phyloP scores from a whole-genome alignment of 2,888 invertebrate genomes.

The Troides aeacus region DNA sequence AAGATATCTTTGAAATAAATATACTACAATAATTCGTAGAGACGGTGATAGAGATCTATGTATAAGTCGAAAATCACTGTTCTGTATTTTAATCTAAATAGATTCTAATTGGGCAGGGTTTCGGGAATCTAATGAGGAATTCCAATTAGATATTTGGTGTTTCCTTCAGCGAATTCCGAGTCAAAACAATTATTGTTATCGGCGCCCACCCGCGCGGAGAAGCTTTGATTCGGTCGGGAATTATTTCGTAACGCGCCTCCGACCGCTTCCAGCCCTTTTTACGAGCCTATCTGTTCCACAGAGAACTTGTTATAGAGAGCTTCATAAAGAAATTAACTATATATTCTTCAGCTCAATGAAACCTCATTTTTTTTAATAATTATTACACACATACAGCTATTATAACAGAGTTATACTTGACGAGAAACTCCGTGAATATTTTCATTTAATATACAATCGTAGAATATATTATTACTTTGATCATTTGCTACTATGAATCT shows the following conservation, averaged over 20 bases:
- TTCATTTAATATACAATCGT: no score
- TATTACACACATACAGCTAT: background rate
- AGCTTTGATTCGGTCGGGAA: constrained; percentile 61
- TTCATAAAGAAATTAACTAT: constrained; percentile 11
- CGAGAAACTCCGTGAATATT: no score
- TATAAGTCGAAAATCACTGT: background rate
- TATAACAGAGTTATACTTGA: background rate
- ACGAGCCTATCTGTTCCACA: constrained; percentile 32
- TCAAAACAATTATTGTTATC: constrained; percentile 73
- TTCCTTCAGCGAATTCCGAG: constrained; percentile 60
- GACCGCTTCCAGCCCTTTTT: constrained; percentile 31
- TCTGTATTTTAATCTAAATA: constrained; percentile 44
- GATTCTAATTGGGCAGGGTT: constrained; percentile 66
- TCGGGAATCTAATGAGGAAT: constrained; percentile 72
- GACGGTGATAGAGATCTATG: no score
- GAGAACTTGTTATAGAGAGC: constrained; percentile 22
- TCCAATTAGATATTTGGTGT: constrained; percentile 75
- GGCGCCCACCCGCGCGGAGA: constrained; percentile 60
- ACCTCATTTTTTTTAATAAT: background rate
- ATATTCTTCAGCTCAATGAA: background rate
- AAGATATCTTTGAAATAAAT: no score
- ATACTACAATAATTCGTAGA: no score
- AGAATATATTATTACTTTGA: no score
- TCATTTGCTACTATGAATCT: no score
- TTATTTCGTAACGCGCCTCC: constrained; percentile 53